Conservation (phyloP, 2,113 vertebrate genomes). For the Diadophis punctatus region DNA sequence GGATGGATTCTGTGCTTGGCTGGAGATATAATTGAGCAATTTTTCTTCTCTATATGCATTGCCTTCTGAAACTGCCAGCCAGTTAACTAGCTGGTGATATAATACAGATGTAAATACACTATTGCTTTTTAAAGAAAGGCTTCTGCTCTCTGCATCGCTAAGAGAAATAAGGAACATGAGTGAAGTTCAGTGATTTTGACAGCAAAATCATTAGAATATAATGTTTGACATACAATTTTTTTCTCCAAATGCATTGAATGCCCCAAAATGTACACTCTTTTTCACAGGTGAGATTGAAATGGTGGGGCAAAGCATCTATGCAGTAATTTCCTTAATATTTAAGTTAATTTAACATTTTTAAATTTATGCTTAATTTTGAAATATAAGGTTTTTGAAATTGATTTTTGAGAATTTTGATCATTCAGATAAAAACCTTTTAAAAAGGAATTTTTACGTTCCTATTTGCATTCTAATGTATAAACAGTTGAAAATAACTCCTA, state of each 20-base stretch:
- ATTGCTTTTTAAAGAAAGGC: background rate
- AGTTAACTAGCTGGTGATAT: background rate
- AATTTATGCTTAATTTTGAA: background rate
- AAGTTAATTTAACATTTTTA: background rate
- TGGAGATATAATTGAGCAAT: conserved; percentile 15
- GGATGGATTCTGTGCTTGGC: conserved; percentile 1
- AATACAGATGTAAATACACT: background rate
- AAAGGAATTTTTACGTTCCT: background rate
- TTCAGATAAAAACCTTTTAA: background rate
- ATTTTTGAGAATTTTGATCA: background rate
- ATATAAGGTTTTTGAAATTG: background rate
- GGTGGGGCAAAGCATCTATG: background rate
- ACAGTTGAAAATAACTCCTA: background rate
- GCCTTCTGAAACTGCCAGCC: background rate
- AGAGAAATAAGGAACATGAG: conserved; percentile 15
- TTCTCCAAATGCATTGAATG: background rate
- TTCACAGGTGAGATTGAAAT: background rate
- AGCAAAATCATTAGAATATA: conserved; percentile 12
- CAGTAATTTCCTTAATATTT: background rate
- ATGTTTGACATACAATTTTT: background rate
- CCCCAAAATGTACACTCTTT: background rate
- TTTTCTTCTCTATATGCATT: background rate
- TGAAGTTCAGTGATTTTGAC: conserved; percentile 5
- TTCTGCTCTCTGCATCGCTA: background rate
- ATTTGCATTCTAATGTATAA: background rate